Base-by-base conservation (phyloP, 2,113 vertebrate species). In the Collichthys lucidus region DNA sequence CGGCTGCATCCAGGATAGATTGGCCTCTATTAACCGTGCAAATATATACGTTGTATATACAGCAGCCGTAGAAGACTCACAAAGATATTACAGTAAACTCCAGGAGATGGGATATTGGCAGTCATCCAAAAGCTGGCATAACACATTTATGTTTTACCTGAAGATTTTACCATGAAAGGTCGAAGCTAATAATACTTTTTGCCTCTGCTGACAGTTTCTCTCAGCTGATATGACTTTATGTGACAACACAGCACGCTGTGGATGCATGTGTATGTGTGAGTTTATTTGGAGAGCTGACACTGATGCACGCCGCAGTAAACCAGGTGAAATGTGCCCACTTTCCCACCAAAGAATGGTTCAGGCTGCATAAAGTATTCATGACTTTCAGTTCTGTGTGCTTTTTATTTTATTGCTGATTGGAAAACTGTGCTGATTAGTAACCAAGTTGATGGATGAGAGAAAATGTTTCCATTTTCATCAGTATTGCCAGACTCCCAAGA, bases 401-500 rank as follows among this genome's bases (percentile, higher is more conserved):
- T 77, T 68, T 76, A 75, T 82, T 86, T 77, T 75, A 83, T 52
- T 46, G 62, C 86, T 89, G 84, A 92, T 88, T 89, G 84, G 83
- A 82, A 67, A 87, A 89, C 71, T 59, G 65, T 69, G 64, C 70
- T 88, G 80, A 91, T 89, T 87, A 86, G 82, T 66, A 85, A 88
- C 74, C 64, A 56, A 15, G 60, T 52, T 92, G 89, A 93, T 91
- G 67, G 82, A 88, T 88, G 86, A 89, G 71, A 77, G 82, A 88
- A 89, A 91, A 92, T 70, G 80, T 74, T 59, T 91, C 71, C 82
- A 90, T 91, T 92, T 93, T 89, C 91, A 88, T 92, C 88, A 89
- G 87, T 71, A 68, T 68, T 62, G 74, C 70, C 82, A 87, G 79
- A 92, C 82, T 86, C 89, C 82, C 78, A 79, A 80, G 82, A 87